These are phyloP conservation scores for Tribolium madens DNA, from an alignment of 1,140 invertebrate species.

Conservation along the genomic window DNA sequence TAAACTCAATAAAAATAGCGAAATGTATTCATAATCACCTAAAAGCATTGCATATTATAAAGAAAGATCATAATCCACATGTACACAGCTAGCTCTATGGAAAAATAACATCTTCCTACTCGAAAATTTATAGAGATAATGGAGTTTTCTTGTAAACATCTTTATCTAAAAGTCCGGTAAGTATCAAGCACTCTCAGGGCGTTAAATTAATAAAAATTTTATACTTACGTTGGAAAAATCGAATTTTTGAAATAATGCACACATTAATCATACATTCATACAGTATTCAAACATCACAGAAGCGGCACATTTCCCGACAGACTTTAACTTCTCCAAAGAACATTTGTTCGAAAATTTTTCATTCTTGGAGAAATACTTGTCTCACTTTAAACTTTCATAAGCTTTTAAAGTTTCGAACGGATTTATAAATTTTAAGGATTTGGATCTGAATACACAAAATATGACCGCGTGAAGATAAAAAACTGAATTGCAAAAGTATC, in stretches of 20 bases:
- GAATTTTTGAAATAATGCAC: conserved; percentile 8
- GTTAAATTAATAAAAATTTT: conserved; percentile 22
- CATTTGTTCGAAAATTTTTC: conserved; percentile 36
- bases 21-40: background rate
- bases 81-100: background rate
- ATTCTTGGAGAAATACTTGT: conserved; percentile 35
- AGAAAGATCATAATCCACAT: background rate
- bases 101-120: background rate
- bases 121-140: conserved; percentile 1
- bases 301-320: conserved; percentile 20
- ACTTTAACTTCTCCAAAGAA: conserved; percentile 29
- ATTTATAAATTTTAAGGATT: conserved; percentile 24
- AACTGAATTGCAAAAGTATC: too few relatives aligned
- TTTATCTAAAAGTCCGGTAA: background rate
- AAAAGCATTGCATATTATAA: background rate
- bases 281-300: conserved; percentile 20
- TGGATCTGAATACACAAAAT: conserved; percentile 11
- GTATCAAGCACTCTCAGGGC: background rate
- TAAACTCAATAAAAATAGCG: background rate
- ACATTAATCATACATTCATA: conserved; percentile 23
- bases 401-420: conserved; percentile 34
- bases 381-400: conserved; percentile 38
- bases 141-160: conserved; percentile 20
- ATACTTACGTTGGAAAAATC: background rate
- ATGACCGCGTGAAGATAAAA: background rate